A percentile compares a stretch with the other conserved stretches of the same genome.
phyloP scores from a whole-genome alignment of 2,888 invertebrate species.

The Plagiodera versicolora region DNA sequence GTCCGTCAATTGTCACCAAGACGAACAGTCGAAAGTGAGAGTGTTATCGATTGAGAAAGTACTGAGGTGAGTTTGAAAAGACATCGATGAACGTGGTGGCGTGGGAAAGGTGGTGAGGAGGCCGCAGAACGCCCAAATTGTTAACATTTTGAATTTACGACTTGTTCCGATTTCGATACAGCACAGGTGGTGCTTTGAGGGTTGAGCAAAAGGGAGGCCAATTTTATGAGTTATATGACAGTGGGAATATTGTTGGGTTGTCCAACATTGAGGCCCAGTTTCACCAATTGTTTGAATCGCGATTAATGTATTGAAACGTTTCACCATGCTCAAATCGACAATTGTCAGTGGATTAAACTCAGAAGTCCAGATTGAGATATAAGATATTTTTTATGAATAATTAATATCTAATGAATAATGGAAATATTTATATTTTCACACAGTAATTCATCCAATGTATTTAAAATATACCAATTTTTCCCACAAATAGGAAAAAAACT shows the following conservation, averaged over 20 bases:
- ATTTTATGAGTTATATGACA: not conserved
- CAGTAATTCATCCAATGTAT: no score
- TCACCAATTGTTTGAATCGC: no score
- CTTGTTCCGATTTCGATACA: constrained; percentile 15
- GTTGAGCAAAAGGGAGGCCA: not conserved
- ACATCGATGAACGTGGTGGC: constrained; percentile 3
- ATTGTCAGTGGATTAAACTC: no score
- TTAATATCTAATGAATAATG: no score
- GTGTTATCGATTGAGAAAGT: not conserved
- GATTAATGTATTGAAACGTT: no score
- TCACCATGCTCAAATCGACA: no score
- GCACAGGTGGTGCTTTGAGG: constrained; percentile 15
- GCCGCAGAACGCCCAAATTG: constrained; percentile 11
- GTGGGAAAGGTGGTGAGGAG: constrained; percentile 20
- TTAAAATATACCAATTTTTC: no score
- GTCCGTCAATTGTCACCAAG: constrained; percentile 11
- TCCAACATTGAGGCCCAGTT: no score
- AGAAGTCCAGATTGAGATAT: no score
- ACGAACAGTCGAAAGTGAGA: constrained; percentile 1
- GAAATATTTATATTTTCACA: no score
- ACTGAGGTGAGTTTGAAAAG: not conserved
- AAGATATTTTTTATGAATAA: no score
- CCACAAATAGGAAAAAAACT: no score
- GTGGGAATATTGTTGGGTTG: not conserved
- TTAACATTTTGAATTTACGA: constrained; percentile 13